Base-by-base conservation (phyloP, 2,888 invertebrate genomes). In the Cynaeus angustus region DNA sequence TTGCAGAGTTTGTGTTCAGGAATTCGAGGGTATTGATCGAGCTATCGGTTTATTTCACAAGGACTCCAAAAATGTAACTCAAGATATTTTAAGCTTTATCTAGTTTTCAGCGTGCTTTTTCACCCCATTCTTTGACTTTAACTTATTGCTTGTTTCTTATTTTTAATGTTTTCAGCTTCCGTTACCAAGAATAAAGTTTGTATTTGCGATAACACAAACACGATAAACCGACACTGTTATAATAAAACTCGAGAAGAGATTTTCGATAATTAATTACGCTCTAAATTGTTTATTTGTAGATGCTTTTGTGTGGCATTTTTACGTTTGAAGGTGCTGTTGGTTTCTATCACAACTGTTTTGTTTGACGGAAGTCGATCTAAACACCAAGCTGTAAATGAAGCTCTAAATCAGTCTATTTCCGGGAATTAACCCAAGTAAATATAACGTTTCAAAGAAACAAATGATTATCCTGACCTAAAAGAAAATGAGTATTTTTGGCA, bases 361-460 rank as follows among this genome's bases (percentile, higher is more conserved):
- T 55, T 55, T 55, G 55, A 53, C 33, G 4, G 53, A 55, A 50
- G 37, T 30, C 30, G 16, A 37, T 55, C 55, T 38, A 55, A 55
- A 55, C 38, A 55, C 16, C 14, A 16, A 55, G 13, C 14, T 55
- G 30, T 30, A 50, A 12, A 50, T 33, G 13, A 55, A 37, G 38
- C 38, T 12, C 1, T 55, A 37, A 55, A 38, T 52, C 33, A 52
- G 14, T 55, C 55, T 55, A 55, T 55, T 55, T 55, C 16, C 9
- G 33, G 55, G 13, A 55, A 55, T 55, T 33, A 55, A 55, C 33
- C n/a, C 8, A 13, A 30, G 30, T 52, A 16, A 52, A 52, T 30
- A 52, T 52, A 52, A 12, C 16, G 52, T 30, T 37, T 37, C 55
- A 14, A 33, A 33, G 37, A 55, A 55, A 38, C 16, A 55, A 14